These are phyloP conservation scores for Drosophila mimetica DNA, from an alignment of 2,888 invertebrate genomes.

Conservation along the genomic window DNA sequence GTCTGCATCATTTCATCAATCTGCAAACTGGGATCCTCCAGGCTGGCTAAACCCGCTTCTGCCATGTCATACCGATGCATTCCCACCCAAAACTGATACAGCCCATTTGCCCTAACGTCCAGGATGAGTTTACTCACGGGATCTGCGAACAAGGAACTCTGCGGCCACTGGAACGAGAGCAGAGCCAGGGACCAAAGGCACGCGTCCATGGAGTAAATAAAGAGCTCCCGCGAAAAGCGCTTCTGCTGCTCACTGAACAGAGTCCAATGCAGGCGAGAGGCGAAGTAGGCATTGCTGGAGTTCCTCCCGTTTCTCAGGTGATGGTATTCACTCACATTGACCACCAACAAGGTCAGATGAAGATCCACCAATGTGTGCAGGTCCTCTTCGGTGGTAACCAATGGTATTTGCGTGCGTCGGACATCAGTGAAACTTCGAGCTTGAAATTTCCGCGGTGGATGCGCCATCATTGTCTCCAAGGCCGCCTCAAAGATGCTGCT, in stretches of 20 bases:
- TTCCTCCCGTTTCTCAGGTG: constrained; percentile 50
- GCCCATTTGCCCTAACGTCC: constrained; percentile 53
- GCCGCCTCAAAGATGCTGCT: constrained; percentile 60
- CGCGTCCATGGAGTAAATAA: constrained; percentile 61
- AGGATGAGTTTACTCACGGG: constrained; percentile 54
- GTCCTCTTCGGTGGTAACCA: constrained; percentile 38
- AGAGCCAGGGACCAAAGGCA: constrained; percentile 43
- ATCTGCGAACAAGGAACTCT: constrained; percentile 52
- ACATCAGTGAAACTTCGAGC: constrained; percentile 57
- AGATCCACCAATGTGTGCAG: background rate
- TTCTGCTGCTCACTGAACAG: constrained; percentile 58
- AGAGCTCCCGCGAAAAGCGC: constrained; percentile 57
- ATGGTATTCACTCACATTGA: constrained; percentile 39
- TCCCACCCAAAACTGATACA: constrained; percentile 58
- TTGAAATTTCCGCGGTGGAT: constrained; percentile 60
- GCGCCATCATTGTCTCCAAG: constrained; percentile 63
- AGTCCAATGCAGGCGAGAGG: constrained; percentile 58
- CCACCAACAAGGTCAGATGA: background rate
- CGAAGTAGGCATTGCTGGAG: constrained; percentile 55
- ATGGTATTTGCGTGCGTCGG: constrained; percentile 15
- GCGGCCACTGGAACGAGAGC: constrained; percentile 52
- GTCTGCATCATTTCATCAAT: background rate
- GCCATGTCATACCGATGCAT: constrained; percentile 70
- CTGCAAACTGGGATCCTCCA: constrained; percentile 50
- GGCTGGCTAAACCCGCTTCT: constrained; percentile 52